Percentiles rank a stretch among this genome's conserved stretches.
Conservation (phyloP, 2,888 invertebrate species). For the Ecliptopera silaceata region DNA sequence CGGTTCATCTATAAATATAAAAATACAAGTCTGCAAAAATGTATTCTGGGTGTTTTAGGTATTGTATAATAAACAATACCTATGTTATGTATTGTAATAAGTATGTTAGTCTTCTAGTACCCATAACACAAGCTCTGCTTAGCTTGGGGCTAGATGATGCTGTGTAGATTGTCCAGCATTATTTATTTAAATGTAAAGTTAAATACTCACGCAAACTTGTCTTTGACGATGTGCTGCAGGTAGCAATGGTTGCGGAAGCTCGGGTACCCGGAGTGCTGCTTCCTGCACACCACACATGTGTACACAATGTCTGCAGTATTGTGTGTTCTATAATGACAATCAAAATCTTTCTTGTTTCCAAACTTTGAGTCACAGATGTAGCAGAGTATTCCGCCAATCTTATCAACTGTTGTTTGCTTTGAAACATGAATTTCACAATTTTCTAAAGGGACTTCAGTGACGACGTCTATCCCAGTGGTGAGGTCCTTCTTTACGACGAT, state of each 20-base stretch:
- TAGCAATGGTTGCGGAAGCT: conserved; percentile 85
- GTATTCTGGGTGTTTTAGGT: too few relatives aligned
- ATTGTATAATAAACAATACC: too few relatives aligned
- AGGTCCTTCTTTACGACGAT: conserved; percentile 19
- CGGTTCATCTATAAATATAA: too few relatives aligned
- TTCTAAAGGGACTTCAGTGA: conserved; percentile 23
- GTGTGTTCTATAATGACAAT: conserved; percentile 77
- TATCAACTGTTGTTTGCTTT: conserved; percentile 68
- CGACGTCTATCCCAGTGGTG: conserved; percentile 11
- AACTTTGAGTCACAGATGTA: conserved; percentile 79
- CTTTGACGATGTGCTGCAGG: conserved; percentile 77
- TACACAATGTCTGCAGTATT: conserved; percentile 67
- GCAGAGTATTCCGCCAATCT: conserved; percentile 82
- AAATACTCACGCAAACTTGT: conserved; percentile 76
- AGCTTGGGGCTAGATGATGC: too few relatives aligned
- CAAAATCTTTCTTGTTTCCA: conserved; percentile 78
- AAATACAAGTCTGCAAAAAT: too few relatives aligned
- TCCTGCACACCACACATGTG: conserved; percentile 82
- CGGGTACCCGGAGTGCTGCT: conserved; percentile 78
- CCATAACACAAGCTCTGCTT: too few relatives aligned
- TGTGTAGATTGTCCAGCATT: too few relatives aligned
- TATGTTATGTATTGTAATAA: too few relatives aligned
- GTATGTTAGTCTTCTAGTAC: too few relatives aligned
- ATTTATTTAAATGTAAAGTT: neutral
- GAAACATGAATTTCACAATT: conserved; percentile 33